Conservation (phyloP, 2,888 invertebrate genomes). For the Meloe dianella region DNA sequence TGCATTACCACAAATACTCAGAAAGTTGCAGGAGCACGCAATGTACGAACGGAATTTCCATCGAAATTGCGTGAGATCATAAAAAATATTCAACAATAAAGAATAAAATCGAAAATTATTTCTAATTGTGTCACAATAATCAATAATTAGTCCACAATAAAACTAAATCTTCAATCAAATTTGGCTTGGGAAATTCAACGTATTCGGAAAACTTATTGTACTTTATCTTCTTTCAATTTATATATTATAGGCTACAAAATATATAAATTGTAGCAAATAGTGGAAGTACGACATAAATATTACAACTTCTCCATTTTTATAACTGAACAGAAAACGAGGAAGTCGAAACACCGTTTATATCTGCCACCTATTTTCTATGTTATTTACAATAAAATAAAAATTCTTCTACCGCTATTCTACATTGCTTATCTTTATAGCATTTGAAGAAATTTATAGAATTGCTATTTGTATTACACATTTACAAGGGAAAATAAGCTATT, state of each 20-base stretch:
- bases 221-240: no score
- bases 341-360: background rate
- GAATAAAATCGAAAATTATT: no score
- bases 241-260: background rate
- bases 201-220: no score
- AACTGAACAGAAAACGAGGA: background rate
- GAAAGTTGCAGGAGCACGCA: background rate
- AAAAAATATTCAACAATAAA: no score
- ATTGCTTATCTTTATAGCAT: background rate
- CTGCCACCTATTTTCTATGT: background rate
- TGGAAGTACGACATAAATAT: background rate
- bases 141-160: no score
- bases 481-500: background rate
- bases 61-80: background rate
- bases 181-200: no score
- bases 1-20: background rate
- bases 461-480: background rate
- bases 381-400: slow-evolving; percentile 3
- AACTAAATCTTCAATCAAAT: no score
- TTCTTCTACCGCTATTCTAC: background rate
- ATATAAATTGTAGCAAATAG: background rate
- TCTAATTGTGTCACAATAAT: no score
- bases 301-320: background rate
- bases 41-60: background rate
- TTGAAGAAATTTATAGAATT: background rate